A percentile compares a stretch with the other conserved stretches of the same genome.
phyloP scores from a whole-genome alignment of 2,888 invertebrate species.

The Leucophenga montana region DNA sequence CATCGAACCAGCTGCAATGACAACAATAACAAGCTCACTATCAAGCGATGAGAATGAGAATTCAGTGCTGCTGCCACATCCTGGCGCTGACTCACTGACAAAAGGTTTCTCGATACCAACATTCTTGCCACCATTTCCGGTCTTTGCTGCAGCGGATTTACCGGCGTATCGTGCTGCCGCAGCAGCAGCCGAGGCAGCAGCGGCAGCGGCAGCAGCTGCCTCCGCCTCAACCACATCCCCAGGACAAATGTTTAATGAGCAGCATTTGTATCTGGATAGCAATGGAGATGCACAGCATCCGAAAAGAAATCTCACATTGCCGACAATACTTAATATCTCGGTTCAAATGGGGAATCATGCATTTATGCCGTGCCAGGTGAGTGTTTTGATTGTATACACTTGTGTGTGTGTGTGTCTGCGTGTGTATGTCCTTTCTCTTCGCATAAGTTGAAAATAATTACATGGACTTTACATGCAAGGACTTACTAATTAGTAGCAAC shows the following conservation, averaged over 20 bases:
- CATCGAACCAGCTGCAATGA: slow-evolving; percentile 47
- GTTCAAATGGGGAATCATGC: slow-evolving; percentile 93
- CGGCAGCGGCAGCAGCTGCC: slow-evolving; percentile 46
- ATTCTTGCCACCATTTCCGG: slow-evolving; percentile 68
- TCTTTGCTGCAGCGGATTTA: slow-evolving; percentile 66
- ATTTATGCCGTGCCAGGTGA: slow-evolving; percentile 90
- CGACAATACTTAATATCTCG: slow-evolving; percentile 83
- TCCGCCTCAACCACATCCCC: slow-evolving; percentile 44
- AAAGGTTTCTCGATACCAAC: slow-evolving; percentile 70
- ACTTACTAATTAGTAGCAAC: no score
- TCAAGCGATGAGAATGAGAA: slow-evolving; percentile 21
- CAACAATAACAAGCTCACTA: neutral
- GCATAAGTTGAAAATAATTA: no score
- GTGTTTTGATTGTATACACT: slow-evolving; percentile 46
- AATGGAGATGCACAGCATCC: slow-evolving; percentile 43
- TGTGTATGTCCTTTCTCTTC: neutral
- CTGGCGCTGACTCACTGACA: slow-evolving; percentile 64
- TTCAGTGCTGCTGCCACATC: slow-evolving; percentile 43
- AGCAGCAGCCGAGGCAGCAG: slow-evolving; percentile 51
- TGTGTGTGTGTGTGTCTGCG: neutral
- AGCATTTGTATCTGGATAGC: slow-evolving; percentile 66
- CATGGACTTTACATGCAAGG: no score
- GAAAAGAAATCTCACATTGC: slow-evolving; percentile 61
- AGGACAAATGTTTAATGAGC: slow-evolving; percentile 59
- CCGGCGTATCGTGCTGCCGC: slow-evolving; percentile 61